These are phyloP conservation scores for Pogonocherus hispidulus DNA, from an alignment of 2,888 invertebrate species.

Conservation along the genomic window DNA sequence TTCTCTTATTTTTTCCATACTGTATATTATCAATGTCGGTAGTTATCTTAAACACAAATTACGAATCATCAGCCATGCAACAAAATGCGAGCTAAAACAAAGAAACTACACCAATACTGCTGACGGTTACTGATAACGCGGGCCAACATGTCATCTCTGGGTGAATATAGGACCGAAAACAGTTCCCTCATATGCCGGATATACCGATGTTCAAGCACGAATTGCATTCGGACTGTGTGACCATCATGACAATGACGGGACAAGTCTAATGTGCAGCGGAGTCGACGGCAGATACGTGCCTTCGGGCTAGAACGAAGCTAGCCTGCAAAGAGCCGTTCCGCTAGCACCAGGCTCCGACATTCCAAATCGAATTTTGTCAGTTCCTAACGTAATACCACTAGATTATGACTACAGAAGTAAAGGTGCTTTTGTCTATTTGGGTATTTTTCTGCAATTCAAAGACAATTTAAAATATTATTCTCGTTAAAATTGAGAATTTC, in stretches of 20 bases:
- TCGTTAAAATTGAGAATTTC: no score
- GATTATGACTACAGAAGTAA: conserved; percentile 2
- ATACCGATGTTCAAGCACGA: conserved; percentile 29
- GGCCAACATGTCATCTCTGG: background rate
- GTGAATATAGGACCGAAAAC: background rate
- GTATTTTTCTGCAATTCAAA: no score
- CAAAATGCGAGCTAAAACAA: no score
- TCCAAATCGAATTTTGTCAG: background rate
- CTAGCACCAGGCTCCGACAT: background rate
- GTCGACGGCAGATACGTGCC: conserved; percentile 25
- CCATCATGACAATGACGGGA: conserved; percentile 29
- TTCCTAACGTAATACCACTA: background rate
- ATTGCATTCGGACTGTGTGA: conserved; percentile 32
- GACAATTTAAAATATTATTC: no score
- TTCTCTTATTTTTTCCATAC: no score
- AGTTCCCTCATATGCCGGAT: conserved; percentile 27
- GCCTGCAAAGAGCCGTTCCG: background rate
- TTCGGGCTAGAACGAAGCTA: background rate
- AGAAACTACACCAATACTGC: background rate
- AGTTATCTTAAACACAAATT: no score
- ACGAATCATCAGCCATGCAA: no score
- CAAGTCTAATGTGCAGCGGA: conserved; percentile 11
- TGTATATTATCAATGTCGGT: no score
- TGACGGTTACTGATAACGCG: background rate
- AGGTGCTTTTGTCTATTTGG: background rate